phyloP scores from a whole-genome alignment of 2,888 invertebrate species.

The Brachynemurus nebulosus region DNA sequence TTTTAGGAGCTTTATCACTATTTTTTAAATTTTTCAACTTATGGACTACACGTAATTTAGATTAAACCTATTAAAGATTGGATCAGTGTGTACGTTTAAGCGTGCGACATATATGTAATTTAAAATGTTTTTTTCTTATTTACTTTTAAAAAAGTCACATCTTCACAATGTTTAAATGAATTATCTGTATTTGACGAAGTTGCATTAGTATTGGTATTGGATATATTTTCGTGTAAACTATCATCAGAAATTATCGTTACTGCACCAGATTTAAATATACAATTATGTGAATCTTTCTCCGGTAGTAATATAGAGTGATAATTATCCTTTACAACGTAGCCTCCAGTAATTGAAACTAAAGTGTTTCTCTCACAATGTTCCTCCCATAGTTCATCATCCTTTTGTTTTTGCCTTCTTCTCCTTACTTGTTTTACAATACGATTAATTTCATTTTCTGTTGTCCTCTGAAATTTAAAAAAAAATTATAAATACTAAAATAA shows the following conservation, averaged over 20 bases:
- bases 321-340: conserved; percentile 5
- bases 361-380: conserved; percentile 7
- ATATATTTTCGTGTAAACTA: conserved; percentile 1
- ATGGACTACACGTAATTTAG: no score
- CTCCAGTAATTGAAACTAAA: conserved; percentile 1
- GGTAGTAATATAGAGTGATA: neutral
- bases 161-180: neutral
- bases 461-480: conserved; percentile 27
- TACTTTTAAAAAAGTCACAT: no score
- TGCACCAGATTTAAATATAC: conserved; percentile 9
- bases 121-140: no score
- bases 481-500: no score
- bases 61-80: no score
- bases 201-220: neutral
- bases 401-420: conserved; percentile 31
- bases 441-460: conserved; percentile 31
- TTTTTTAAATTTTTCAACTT: no score
- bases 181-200: neutral
- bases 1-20: no score
- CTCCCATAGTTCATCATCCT: conserved; percentile 34
- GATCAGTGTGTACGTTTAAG: no score
- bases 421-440: conserved; percentile 30
- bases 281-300: neutral
- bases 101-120: no score
- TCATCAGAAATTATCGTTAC: conserved; percentile 7